These are phyloP conservation scores for Parazoanthus swiftii DNA, from an alignment of 92 coral and sea anemone genomes.

Conservation along the genomic window DNA sequence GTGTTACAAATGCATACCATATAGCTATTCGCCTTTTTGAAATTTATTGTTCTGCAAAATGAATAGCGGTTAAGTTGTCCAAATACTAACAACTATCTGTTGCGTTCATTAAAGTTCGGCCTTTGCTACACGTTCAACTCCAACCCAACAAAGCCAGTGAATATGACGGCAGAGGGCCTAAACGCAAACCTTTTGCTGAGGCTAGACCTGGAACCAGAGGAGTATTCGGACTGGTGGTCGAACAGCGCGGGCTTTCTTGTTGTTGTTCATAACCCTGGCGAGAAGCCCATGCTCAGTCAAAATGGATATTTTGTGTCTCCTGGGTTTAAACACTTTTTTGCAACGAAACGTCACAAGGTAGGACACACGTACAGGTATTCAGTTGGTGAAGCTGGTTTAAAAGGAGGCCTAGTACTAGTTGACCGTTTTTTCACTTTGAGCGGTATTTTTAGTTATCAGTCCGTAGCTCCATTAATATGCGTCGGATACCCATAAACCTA, in stretches of 20 bases:
- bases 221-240: conserved; percentile 2
- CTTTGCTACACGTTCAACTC: conserved; percentile 25
- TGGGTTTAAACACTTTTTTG: conserved; percentile 19
- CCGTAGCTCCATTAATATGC: too few relatives aligned
- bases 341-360: conserved; percentile 10
- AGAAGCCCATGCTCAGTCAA: not conserved
- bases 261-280: conserved; percentile 22
- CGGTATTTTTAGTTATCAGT: too few relatives aligned
- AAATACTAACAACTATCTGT: not conserved
- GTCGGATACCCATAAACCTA: too few relatives aligned
- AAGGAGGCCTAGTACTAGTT: too few relatives aligned
- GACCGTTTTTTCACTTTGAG: too few relatives aligned
- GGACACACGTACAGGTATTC: not conserved
- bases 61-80: not conserved
- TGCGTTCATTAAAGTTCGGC: not conserved
- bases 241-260: conserved; percentile 6
- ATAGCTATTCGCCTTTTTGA: not conserved
- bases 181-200: not conserved
- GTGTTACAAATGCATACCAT: not conserved
- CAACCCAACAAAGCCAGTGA: not conserved
- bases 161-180: not conserved
- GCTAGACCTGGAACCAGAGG: conserved; percentile 4
- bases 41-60: not conserved
- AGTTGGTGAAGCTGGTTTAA: too few relatives aligned
- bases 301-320: conserved; percentile 18